Evolutionary conservation across 2,888 invertebrate genomes (phyloP), one percentile per base, ranked within the genome.

Genomic region (Sarcophaga subvicina): DNA sequence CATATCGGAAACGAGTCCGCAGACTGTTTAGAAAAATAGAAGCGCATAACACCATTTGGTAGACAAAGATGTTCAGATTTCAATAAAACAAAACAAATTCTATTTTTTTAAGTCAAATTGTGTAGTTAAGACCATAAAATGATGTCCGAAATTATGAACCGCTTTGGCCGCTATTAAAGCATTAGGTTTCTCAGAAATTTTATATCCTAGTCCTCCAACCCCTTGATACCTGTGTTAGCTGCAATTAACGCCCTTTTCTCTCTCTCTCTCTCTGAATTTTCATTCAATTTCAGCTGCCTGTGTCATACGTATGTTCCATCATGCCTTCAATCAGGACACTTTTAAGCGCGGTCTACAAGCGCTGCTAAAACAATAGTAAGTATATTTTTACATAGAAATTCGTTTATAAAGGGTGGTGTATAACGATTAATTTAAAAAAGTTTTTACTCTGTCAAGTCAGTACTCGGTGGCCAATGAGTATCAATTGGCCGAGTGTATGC

Each of bases 231-330:
- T 37, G 37, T 6, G 37, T 37, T 1, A 0, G 37, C 37, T 37
- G 6, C 37, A 37, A 37, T 1, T 37, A 10, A 37, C 3, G 37
- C 37, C 8, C 2, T 37, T 54, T 54, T 54, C 17, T 47, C 49
- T 66, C 20, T 27, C 20, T 27, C 17, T 27, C 27, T 59, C 17
- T 17, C 59, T 0, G 72, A 60, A 25, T 49, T 14, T n/a, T 85
- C 25, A 25, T 3, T 2, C 25, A 25, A 37, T 37, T 78, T 3
- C 25, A 91, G 90, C 91, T 17, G 92, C 92, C 45, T 92, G 92
- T 72, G 91, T 93, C 11, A 90, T 93, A 22, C 91, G 90, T 83
- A 93, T 93, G 93, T 93, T 93, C 64, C 93, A 93, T 85, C 92
- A 93, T 59, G 93, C 93, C 66, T 92, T 93, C 37, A 90, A 91